Evolutionary conservation across 2,888 invertebrate species (phyloP), one percentile per base, ranked within the genome.

Genomic region (Lysandra coridon): DNA sequence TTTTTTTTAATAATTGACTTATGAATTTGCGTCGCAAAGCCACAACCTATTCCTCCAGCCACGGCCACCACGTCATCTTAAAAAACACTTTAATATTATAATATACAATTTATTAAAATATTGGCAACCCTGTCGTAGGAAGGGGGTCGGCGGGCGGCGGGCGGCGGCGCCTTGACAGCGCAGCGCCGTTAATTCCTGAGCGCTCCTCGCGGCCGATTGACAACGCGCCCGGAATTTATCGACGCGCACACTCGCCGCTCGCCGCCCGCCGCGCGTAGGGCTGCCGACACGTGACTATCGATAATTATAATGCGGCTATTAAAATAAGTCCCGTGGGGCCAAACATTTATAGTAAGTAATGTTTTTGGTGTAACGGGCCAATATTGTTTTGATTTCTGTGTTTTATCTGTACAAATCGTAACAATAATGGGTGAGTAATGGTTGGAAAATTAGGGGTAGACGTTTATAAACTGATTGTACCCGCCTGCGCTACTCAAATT

Each of bases 151-250:
- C 64, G 69, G 69, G 69, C 33, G 69, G 33, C 69, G 69, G 69
- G 69, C 33, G 88, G 86, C 87, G 87, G 84, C 89, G 91, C 91
- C 92, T 92, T 91, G 92, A 92, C 92, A 92, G 92, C 92, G 87
- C 89, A 85, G 86, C 88, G 90, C 92, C 91, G 93, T 92, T 93
- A 93, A 93, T 92, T 92, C 92, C 92, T 90, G 90, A 88, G 87
- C 91, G 90, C 87, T 86, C 88, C 89, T 90, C 91, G 92, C 92
- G 90, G 87, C 87, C 92, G 94, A 94, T 93, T 93, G 94, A 94
- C 94, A 93, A 93, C 93, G 92, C 93, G 92, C 86, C 86, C 87
- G 91, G 93, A 93, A 94, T 93, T 93, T 93, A 94, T 94, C 93
- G 94, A 91, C 90, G 92, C 90, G 90, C 89, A 92, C 92, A 92